phyloP scores from a whole-genome alignment of 2,888 invertebrate genomes.

The Nasonovia ribisnigri region DNA sequence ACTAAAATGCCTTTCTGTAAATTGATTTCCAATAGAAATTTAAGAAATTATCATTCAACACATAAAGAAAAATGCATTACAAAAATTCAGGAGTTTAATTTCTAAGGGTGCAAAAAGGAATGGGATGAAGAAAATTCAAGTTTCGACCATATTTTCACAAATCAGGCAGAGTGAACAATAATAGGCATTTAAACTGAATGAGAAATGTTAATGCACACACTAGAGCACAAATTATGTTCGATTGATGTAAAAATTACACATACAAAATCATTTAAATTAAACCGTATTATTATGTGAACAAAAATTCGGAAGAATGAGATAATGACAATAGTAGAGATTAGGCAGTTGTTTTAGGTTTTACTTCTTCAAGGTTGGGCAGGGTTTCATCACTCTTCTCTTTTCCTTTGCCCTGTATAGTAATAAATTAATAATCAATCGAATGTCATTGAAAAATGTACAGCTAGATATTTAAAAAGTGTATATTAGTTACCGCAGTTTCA shows the following conservation, averaged over 20 bases:
- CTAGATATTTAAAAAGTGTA: background rate
- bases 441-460: background rate
- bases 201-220: slow-evolving; percentile 51
- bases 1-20: background rate
- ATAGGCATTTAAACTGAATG: slow-evolving; percentile 26
- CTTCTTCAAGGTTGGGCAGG: slow-evolving; percentile 35
- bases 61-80: background rate
- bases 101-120: slow-evolving; percentile 57
- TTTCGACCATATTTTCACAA: slow-evolving; percentile 50
- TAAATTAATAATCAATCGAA: background rate
- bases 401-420: slow-evolving; percentile 49
- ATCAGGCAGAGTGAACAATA: slow-evolving; percentile 49
- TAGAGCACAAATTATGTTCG: slow-evolving; percentile 27
- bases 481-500: slow-evolving; percentile 47
- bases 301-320: slow-evolving; percentile 65
- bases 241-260: slow-evolving; percentile 59
- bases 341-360: slow-evolving; percentile 36
- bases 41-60: slow-evolving; percentile 20
- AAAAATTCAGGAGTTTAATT: slow-evolving; percentile 39
- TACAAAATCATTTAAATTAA: slow-evolving; percentile 62
- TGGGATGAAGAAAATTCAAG: slow-evolving; percentile 47
- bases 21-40: slow-evolving; percentile 10
- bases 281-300: slow-evolving; percentile 63
- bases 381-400: slow-evolving; percentile 49
- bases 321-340: slow-evolving; percentile 57